phyloP scores from a whole-genome alignment of 2,797 vertebrate species.

The Cynodonichthys magdalenae region DNA sequence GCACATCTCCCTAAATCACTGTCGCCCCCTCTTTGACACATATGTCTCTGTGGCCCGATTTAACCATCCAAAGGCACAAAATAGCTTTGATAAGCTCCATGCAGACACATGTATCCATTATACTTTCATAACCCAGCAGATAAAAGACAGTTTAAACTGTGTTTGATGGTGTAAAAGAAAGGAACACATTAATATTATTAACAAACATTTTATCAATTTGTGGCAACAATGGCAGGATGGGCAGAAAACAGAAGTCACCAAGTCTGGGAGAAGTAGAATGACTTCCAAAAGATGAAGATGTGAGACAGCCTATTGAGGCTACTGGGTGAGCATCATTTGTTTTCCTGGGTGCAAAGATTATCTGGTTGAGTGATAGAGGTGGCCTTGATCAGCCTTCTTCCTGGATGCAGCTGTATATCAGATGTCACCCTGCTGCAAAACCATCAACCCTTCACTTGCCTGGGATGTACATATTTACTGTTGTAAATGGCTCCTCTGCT shows the following conservation, averaged over 20 bases:
- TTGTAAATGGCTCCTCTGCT: slow-evolving; percentile 69
- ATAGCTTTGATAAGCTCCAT: slow-evolving; percentile 35
- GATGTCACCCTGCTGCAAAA: slow-evolving; percentile 68
- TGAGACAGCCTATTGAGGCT: slow-evolving; percentile 59
- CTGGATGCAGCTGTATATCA: slow-evolving; percentile 71
- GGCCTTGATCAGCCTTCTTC: slow-evolving; percentile 75
- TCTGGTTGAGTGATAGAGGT: slow-evolving; percentile 79
- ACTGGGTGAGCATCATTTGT: slow-evolving; percentile 64
- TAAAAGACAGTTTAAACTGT: slow-evolving; percentile 16
- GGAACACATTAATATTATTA: slow-evolving; percentile 18
- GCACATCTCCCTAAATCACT: slow-evolving; percentile 55
- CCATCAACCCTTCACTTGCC: slow-evolving; percentile 70
- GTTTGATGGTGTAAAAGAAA: slow-evolving; percentile 27
- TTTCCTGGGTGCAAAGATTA: slow-evolving; percentile 72
- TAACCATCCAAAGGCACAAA: slow-evolving; percentile 39
- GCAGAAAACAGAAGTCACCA: not conserved
- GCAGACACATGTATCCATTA: not conserved
- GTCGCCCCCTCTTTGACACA: slow-evolving; percentile 51
- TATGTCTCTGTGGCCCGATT: slow-evolving; percentile 50
- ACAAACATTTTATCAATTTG: slow-evolving; percentile 21
- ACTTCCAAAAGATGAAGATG: slow-evolving; percentile 61
- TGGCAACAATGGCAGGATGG: slow-evolving; percentile 1
- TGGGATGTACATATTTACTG: slow-evolving; percentile 75
- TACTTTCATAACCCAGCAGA: slow-evolving; percentile 13
- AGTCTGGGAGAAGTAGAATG: slow-evolving; percentile 11